phyloP scores from a whole-genome alignment of 2,113 vertebrate species.

The Drymodes brunneopygia region DNA sequence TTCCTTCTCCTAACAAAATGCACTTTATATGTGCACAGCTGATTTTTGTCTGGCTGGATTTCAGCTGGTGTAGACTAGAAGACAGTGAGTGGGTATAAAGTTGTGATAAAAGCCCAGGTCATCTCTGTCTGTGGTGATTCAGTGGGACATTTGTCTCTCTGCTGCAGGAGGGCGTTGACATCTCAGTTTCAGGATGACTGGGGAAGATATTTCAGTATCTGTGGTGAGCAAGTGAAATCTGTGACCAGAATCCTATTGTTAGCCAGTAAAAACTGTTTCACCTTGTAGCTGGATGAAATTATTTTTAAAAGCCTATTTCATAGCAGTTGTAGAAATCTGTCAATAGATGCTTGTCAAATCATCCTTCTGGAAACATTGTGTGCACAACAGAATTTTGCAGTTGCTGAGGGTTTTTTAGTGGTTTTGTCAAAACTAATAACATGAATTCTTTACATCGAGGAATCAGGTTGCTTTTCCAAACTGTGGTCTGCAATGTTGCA shows the following conservation, averaged over 20 bases:
- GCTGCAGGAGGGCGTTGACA: neutral
- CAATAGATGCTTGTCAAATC: neutral
- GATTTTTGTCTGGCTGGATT: slow-evolving; percentile 15
- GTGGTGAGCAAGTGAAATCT: neutral
- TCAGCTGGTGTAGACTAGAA: slow-evolving; percentile 8
- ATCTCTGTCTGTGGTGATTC: neutral
- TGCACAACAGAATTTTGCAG: neutral
- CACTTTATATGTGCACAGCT: neutral
- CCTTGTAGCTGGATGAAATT: neutral
- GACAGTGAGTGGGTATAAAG: neutral
- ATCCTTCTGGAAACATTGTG: neutral
- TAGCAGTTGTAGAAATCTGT: neutral
- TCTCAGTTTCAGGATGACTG: neutral
- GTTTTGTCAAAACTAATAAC: neutral
- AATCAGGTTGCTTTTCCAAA: neutral
- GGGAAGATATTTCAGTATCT: neutral
- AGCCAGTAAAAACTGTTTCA: neutral
- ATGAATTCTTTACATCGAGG: neutral
- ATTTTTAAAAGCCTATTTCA: neutral
- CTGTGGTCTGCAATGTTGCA: neutral
- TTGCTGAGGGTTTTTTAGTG: neutral
- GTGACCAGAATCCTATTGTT: neutral
- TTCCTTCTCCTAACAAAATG: neutral
- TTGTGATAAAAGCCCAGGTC: neutral
- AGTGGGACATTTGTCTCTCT: neutral